Base-by-base conservation (phyloP, 1,140 invertebrate genomes). In the Drosophila oshimai region DNA sequence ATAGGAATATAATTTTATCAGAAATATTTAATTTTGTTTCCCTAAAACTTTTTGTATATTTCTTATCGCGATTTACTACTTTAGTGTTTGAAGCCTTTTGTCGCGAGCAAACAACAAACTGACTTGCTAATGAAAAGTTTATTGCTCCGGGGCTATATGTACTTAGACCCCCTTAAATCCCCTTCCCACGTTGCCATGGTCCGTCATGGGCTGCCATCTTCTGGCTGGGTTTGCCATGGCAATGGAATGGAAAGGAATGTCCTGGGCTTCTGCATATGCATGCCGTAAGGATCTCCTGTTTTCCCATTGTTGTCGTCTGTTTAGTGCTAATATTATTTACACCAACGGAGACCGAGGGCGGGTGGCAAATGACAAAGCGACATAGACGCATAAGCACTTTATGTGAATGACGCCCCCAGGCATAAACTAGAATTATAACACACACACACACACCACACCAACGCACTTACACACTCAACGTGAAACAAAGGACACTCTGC, bases 71-170 rank as follows among this genome's bases (percentile, higher is more conserved):
- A 26, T 12, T 4, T 5, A 26, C 37, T 34, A 62, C 70, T 80
- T 57, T 57, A 28, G 45, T 79, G 28, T 54, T 53, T 67, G 28
- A 60, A 74, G 67, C 77, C 77, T 65, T 79, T 80, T 75, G 69
- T 74, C 74, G 57, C 51, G 73, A 28, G 28, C 64, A 70, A 65
- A 69, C 45, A 68, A 62, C 51, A 73, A 78, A 65, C 70, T 54
- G 80, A 86, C 81, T 86, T 86, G 80, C 80, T 86, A 86, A 86
- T 86, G 80, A 86, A 86, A 86, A 86, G 72, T 87, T 86, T 86
- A 86, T 80, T 84, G 72, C 80, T 61, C 58, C 46, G 42, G 71
- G 80, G 74, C 51, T 65, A 6, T 26, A 45, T 64, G 50, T 68
- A 81, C 77, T 68, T 62, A 50, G 46, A 50, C 20, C 26, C 49